A percentile compares a stretch with the other conserved stretches of the same genome.
These are phyloP conservation scores for Pectinophora gossypiella DNA, from an alignment of 1,140 invertebrate genomes.

Conservation along the genomic window DNA sequence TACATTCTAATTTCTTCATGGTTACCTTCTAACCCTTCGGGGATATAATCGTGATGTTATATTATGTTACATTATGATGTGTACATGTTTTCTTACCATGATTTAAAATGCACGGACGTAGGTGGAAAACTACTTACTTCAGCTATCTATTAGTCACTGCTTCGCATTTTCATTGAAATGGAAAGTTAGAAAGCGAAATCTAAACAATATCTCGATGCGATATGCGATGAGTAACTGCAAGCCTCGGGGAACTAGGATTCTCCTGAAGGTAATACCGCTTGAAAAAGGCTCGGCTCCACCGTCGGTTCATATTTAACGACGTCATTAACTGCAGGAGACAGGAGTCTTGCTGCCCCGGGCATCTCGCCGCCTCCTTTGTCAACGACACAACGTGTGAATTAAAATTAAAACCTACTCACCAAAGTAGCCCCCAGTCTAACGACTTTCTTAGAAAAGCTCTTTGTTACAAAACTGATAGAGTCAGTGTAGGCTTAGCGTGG, in stretches of 20 bases:
- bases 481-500: conserved; percentile 7
- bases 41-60: too few relatives aligned
- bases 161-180: too few relatives aligned
- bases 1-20: too few relatives aligned
- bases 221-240: background rate
- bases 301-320: conserved; percentile 65
- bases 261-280: conserved; percentile 2
- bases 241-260: background rate
- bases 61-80: too few relatives aligned
- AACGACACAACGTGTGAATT: conserved; percentile 25
- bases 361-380: conserved; percentile 40
- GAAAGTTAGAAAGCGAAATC: too few relatives aligned
- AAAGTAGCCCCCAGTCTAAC: background rate
- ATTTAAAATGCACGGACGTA: too few relatives aligned
- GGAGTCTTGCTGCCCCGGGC: conserved; percentile 31
- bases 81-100: too few relatives aligned
- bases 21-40: too few relatives aligned
- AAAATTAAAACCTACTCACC: conserved; percentile 11
- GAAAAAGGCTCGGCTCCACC: conserved; percentile 29
- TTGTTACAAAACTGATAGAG: conserved; percentile 1
- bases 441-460: background rate
- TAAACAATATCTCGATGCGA: background rate
- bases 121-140: too few relatives aligned
- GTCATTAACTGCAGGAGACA: conserved; percentile 62
- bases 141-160: too few relatives aligned